phyloP scores from a whole-genome alignment of 2,113 vertebrate genomes.

The Redunca redunca region DNA sequence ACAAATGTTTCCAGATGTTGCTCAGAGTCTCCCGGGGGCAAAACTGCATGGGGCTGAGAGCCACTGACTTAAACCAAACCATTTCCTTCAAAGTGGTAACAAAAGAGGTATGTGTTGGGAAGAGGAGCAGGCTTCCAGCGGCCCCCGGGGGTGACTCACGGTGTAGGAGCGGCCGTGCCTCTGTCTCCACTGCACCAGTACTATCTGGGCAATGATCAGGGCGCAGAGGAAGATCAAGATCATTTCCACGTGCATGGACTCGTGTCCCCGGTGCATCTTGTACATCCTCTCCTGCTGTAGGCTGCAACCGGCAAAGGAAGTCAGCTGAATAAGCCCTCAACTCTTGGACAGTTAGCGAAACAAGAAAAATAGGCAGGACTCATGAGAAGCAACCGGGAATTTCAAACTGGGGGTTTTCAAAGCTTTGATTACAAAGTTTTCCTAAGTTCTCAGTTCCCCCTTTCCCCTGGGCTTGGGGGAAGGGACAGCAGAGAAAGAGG shows the following conservation, averaged over 20 bases:
- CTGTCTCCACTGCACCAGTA: conserved; percentile 84
- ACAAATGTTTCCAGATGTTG: not conserved
- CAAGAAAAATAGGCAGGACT: not conserved
- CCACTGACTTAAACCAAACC: not conserved
- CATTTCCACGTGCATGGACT: conserved; percentile 82
- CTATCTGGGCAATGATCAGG: conserved; percentile 78
- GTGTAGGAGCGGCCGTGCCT: conserved; percentile 79
- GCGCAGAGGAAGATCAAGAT: conserved; percentile 80
- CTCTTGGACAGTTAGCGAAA: not conserved
- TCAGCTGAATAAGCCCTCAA: not conserved
- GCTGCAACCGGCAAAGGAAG: conserved; percentile 50
- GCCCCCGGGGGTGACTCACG: conserved; percentile 45
- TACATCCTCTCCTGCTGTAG: conserved; percentile 78
- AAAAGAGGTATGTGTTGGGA: not conserved
- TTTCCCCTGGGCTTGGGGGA: not conserved
- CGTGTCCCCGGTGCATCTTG: conserved; percentile 75
- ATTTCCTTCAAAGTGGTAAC: conserved; percentile 41
- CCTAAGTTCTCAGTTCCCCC: not conserved
- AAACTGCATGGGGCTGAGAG: not conserved
- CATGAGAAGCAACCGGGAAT: not conserved
- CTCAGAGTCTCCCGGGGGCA: not conserved
- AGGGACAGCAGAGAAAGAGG: not conserved
- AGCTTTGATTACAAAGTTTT: not conserved
- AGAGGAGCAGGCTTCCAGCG: not conserved
- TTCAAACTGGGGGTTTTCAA: not conserved